Evolutionary conservation across 1,140 invertebrate species (phyloP).

Genomic region (Dendrolimus punctatus): DNA sequence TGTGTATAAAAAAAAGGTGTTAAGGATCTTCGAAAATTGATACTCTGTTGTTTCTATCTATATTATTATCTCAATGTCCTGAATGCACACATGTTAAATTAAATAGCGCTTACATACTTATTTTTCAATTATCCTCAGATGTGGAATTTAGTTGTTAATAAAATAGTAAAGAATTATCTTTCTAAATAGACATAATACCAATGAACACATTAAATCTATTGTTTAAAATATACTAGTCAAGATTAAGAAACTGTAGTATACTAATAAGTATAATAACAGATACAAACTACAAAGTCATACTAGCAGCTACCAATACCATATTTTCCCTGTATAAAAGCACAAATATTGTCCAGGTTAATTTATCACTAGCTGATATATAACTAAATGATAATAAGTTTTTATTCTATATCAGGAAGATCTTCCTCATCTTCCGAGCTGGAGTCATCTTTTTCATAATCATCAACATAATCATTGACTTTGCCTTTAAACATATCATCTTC

Average conservation of each 20-base stretch:
- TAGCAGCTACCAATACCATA: constrained; percentile 9
- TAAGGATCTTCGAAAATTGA: no score
- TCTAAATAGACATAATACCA: no score
- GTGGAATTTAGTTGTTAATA: no score
- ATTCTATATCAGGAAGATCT: constrained; percentile 51
- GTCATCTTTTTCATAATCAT: constrained; percentile 45
- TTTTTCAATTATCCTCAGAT: no score
- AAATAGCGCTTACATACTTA: no score
- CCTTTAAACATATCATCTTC: constrained; percentile 46
- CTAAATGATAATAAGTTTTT: constrained; percentile 17
- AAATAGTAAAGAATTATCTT: no score
- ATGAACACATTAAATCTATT: no score
- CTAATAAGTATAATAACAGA: not conserved
- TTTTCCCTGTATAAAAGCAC: constrained; percentile 23
- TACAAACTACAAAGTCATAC: constrained; percentile 4
- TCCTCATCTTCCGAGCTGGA: constrained; percentile 54
- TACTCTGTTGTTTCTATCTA: no score
- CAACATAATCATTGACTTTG: constrained; percentile 36
- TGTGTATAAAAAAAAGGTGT: no score
- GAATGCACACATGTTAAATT: no score
- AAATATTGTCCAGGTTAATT: constrained; percentile 20
- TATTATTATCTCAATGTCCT: no score
- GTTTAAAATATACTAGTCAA: no score
- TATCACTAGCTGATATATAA: constrained; percentile 18
- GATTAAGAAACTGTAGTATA: not conserved